Evolutionary conservation across 1,140 invertebrate genomes (phyloP), one percentile per base, ranked within the genome.

Genomic region (Rhagoletis zephyria): DNA sequence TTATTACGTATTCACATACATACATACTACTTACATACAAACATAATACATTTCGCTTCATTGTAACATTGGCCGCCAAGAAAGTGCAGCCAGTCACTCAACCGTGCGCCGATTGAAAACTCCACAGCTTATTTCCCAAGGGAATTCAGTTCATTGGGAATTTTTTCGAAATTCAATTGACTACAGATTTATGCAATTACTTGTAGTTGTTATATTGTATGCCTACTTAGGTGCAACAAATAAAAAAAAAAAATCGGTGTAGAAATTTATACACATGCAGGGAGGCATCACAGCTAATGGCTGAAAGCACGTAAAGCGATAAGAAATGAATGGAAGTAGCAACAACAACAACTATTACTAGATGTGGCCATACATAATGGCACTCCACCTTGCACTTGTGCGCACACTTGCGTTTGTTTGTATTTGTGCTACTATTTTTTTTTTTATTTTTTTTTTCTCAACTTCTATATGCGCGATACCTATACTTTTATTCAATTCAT

Each of bases 151-250:
- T 81, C 40, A 19, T 48, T 81, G 48, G 74, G 74, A 81, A 81
- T 81, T 19, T 45, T 30, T 30, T 81, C n/a, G 9, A 81, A 56
- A 81, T 81, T 81, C 74, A 81, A 81, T 81, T 81, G 48, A 81
- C 6, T 81, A 56, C 51, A 51, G n/a, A 81, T 81, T 81, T 81
- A 81, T 81, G 74, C 74, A 81, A 81, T 81, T 81, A 81, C n/a
- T 56, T 30, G 48, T 30, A 56, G 4, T 0, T 67, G 42, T 56
- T 19, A 81, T 7, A 48, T 48, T n/a, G 45, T 30, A 30, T 30
- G 30, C 30, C 30, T 30, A 30, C 30, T 30, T 30, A 30, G 30
- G 30, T 30, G 30, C 30, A 30, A 30, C 30, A 30, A 30, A 30
- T 30, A 30, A 30, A 30, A 30, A 30, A 30, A 30, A 30, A 30